Conservation (phyloP, 2,888 invertebrate species). For the Unio pictorum region DNA sequence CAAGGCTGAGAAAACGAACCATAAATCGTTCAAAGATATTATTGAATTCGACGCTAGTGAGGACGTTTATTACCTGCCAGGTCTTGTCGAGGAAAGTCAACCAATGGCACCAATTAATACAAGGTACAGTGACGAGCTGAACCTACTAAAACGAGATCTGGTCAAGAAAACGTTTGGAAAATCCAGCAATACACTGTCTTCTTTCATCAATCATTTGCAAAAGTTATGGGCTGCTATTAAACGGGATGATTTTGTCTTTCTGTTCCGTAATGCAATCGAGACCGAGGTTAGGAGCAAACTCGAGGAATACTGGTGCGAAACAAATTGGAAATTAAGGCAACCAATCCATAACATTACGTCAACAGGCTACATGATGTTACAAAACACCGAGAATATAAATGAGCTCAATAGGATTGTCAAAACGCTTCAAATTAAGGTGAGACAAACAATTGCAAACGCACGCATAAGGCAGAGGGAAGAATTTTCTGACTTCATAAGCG, state of each 20-base stretch:
- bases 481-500: too few species aligned
- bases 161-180: neutral
- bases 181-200: neutral
- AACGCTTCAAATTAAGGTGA: too few species aligned
- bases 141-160: neutral
- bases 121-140: conserved; percentile 9
- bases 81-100: conserved; percentile 16
- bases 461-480: too few species aligned
- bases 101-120: conserved; percentile 18
- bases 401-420: too few species aligned
- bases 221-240: conserved; percentile 13
- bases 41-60: conserved; percentile 13
- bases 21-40: conserved; percentile 10
- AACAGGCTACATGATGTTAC: too few species aligned
- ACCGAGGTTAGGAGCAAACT: conserved; percentile 5
- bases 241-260: conserved; percentile 10
- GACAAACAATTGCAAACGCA: too few species aligned
- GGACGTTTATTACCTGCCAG: conserved; percentile 14
- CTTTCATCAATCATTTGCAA: conserved; percentile 2
- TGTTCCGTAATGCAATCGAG: conserved; percentile 9
- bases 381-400: too few species aligned
- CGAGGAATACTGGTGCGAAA: conserved; percentile 3
- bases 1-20: conserved; percentile 4
- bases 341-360: too few species aligned
- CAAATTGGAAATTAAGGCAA: too few species aligned